These are phyloP conservation scores for Bathynomus jamesi DNA, from an alignment of 1,140 invertebrate species.

Conservation along the genomic window DNA sequence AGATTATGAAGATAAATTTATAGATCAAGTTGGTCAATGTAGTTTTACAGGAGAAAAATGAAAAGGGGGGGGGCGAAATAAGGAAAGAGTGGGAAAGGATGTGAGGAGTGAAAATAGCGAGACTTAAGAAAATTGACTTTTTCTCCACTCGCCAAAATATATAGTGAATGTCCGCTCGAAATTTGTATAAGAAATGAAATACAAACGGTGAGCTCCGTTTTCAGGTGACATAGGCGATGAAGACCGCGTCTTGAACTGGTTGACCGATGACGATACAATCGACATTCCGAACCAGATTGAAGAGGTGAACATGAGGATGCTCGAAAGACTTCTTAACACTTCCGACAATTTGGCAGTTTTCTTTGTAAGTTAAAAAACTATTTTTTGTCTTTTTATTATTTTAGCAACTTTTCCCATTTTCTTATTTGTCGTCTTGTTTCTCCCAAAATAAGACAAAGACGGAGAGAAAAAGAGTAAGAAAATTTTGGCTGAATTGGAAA, in stretches of 20 bases:
- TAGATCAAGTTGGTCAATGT: no score
- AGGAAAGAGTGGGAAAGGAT: no score
- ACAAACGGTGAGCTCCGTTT: no score
- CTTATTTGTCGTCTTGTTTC: neutral
- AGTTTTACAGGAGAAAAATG: no score
- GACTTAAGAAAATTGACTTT: no score
- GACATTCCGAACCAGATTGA: slow-evolving; percentile 89
- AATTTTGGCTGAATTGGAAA: slow-evolving; percentile 78
- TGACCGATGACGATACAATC: slow-evolving; percentile 82
- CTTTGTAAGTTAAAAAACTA: slow-evolving; percentile 59
- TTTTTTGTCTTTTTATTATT: neutral
- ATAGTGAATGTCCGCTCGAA: no score
- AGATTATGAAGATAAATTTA: no score
- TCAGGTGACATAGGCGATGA: slow-evolving; percentile 78
- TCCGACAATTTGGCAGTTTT: slow-evolving; percentile 78
- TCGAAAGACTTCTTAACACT: slow-evolving; percentile 80
- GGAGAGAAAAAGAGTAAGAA: slow-evolving; percentile 76
- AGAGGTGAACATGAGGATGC: slow-evolving; percentile 82
- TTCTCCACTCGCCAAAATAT: no score
- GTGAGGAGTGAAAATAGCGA: no score
- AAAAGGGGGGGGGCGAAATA: no score
- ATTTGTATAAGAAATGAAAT: no score
- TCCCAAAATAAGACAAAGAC: slow-evolving; percentile 51
- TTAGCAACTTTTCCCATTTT: neutral
- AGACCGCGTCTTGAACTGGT: slow-evolving; percentile 77